Evolutionary conservation across 1,140 invertebrate species (phyloP).

Genomic region (Palaemon carinicauda): DNA sequence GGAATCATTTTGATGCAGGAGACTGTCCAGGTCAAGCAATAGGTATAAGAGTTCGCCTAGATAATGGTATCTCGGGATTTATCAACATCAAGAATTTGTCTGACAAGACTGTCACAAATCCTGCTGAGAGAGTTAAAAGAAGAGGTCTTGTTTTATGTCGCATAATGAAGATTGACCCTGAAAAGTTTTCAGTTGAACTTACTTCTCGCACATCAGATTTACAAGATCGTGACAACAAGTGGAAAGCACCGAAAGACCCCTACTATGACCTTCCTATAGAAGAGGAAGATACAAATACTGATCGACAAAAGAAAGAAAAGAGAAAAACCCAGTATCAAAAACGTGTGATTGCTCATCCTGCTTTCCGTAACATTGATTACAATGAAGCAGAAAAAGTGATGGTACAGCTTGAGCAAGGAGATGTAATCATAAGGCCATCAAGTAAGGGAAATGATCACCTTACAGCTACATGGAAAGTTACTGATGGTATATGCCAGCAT

Average conservation of each 20-base stretch:
- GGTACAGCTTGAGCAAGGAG: constrained; percentile 92
- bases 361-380: constrained; percentile 96
- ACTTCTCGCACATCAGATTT: constrained; percentile 94
- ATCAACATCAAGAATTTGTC: constrained; percentile 95
- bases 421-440: constrained; percentile 94
- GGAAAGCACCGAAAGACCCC: constrained; percentile 87
- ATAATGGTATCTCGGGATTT: constrained; percentile 94
- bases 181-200: constrained; percentile 92
- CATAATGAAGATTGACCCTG: constrained; percentile 95
- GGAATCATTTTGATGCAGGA: constrained; percentile 97
- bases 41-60: constrained; percentile 87
- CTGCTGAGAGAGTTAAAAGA: constrained; percentile 86
- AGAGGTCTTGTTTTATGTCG: constrained; percentile 91
- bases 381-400: constrained; percentile 91
- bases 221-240: constrained; percentile 87
- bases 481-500: constrained; percentile 92
- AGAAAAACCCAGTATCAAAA: constrained; percentile 86
- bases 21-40: constrained; percentile 94
- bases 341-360: constrained; percentile 96
- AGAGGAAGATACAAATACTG: constrained; percentile 79
- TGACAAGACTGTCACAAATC: constrained; percentile 92
- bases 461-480: constrained; percentile 98
- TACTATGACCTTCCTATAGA: constrained; percentile 92
- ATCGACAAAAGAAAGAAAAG: constrained; percentile 82
- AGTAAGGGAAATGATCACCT: constrained; percentile 95